Evolutionary conservation across 2,888 invertebrate species (phyloP), one percentile per base, ranked within the genome.

Genomic region (Zhengitettix transpicula): DNA sequence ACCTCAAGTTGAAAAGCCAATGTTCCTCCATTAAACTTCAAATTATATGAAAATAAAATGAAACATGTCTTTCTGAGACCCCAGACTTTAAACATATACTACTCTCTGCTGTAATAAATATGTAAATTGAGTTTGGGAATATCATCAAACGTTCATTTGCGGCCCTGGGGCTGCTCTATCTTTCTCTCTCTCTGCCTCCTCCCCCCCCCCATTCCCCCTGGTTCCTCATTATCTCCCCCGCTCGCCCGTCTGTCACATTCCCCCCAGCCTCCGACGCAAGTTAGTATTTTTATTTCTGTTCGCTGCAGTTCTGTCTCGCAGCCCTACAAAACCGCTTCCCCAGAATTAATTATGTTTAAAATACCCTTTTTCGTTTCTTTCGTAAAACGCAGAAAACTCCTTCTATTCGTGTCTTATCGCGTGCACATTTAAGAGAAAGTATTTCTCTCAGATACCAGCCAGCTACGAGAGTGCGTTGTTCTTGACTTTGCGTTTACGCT

Each of bases 71-170:
- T 47, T 47, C 47, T 47, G n/a, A n/a, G n/a, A n/a, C 47, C n/a
- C 47, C 28, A 28, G 47, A 47, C 14, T 47, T n/a, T 47, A 47
- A 47, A n/a, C 47, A n/a, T n/a, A n/a, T 47, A 47, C 47, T 12
- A n/a, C n/a, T 47, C 47, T n/a, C 47, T 55, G 41, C 40, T 52
- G 57, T 63, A 60, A 62, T 63, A 61, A 64, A 62, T 66, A 56
- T 64, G 64, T 61, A 64, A 64, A 64, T 64, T 61, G 62, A 56
- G 64, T 62, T 59, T 61, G 61, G 62, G 62, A 62, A 61, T 64
- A 64, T 64, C 64, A 64, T 64, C 64, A 64, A 64, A 64, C 62
- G 62, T 53, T 62, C 64, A 62, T 64, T 64, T 62, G 62, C 62
- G 56, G 47, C 59, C 55, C 55, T 55, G 47, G 40, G 55, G 52